Evolutionary conservation across 2,113 vertebrate species (phyloP), one percentile per base, ranked within the genome.

Genomic region (Lathamus discolor): DNA sequence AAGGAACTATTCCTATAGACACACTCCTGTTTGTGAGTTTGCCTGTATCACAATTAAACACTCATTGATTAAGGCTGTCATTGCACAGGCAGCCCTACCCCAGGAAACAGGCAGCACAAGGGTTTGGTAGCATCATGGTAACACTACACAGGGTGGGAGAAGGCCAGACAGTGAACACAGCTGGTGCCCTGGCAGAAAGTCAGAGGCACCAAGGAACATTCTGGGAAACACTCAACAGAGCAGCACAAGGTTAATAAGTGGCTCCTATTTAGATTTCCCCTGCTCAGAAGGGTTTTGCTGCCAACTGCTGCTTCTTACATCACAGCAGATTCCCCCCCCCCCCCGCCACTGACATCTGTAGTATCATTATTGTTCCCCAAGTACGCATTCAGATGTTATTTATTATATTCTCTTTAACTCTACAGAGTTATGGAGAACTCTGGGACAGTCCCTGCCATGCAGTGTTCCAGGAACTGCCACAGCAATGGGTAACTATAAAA

Each of bases 221-320:
- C 94, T 92, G 88, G 70, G 93, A 97, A 95, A 59, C 44, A 82
- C 48, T 92, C 64, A 20, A 59, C 64, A 43, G 76, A 82, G 43
- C 70, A 94, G 80, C 13, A 31, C 66, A 43, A 93, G 66, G 74
- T 91, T 91, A 62, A 68, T 5, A 90, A 87, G 82, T 4, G 14
- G 61, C 72, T 90, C 51, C 44, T 20, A 6, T n/a, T 87, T 67
- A 54, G 41, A 88, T 59, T 95, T 81, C 66, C 86, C 84, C 41
- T 43, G 27, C 59, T 86, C 37, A 19, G 28, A 51, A 84, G 51
- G 35, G 43, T 28, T 83, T 81, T 84, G 44, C 54, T 95, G 84
- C 86, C 84, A 73, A 19, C 62, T 70, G 64, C 57, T 77, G 66
- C 64, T 86, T 33, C 39, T 87, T 31, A 44, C 55, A 75, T 78